Evolutionary conservation across 2,888 invertebrate species (phyloP).

Genomic region (Atethmia centrago): DNA sequence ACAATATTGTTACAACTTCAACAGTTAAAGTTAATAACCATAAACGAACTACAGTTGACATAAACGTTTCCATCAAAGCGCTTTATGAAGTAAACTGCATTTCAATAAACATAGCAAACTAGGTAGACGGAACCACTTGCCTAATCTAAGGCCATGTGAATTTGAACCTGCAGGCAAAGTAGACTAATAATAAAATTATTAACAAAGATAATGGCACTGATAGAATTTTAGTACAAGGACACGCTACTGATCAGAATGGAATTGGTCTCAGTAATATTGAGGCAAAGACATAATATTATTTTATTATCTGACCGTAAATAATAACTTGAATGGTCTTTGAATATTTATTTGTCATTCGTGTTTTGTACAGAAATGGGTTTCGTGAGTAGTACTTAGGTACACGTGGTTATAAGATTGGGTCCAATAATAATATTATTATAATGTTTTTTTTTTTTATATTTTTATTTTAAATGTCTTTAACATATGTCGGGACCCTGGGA

Average conservation of each 20-base stretch:
- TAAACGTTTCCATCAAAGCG: background rate
- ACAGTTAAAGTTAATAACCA: background rate
- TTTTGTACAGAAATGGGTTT: background rate
- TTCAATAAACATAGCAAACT: constrained; percentile 20
- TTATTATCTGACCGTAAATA: constrained; percentile 30
- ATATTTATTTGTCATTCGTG: constrained; percentile 15
- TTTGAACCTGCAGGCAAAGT: constrained; percentile 44
- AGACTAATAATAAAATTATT: constrained; percentile 51
- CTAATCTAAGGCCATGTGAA: constrained; percentile 41
- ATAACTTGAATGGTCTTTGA: constrained; percentile 15
- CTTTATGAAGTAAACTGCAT: constrained; percentile 1
- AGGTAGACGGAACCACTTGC: background rate
- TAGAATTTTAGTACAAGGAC: constrained; percentile 58
- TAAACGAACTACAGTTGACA: background rate
- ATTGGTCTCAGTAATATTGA: constrained; percentile 25
- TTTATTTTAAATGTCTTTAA: no score
- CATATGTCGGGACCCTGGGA: no score
- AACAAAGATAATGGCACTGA: constrained; percentile 47
- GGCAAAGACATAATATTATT: constrained; percentile 26
- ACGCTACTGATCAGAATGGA: constrained; percentile 39
- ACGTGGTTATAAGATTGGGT: background rate
- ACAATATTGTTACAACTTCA: background rate
- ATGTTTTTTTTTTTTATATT: no score
- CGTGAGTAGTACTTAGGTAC: background rate
- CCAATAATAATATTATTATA: background rate